Base-by-base conservation (phyloP, 1,140 invertebrate species). In the Papilio helenus region DNA sequence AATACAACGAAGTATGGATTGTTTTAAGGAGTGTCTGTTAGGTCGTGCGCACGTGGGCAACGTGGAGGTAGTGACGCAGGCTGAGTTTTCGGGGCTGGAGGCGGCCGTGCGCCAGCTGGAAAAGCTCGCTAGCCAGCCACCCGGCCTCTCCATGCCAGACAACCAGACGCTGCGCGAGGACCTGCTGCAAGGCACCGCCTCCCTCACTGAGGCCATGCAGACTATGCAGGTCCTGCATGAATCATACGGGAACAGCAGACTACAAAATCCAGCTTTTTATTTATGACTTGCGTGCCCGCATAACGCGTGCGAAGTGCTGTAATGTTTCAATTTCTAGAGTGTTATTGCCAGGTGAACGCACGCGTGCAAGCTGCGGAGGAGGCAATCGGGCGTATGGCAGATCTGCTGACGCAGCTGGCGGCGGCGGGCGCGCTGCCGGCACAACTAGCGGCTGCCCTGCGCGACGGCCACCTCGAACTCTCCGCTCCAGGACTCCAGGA, bases 41-140 rank as follows among this genome's bases (percentile, higher is more conserved):
- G 58, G 58, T 23, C 82, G 42, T 42, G 61, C 76, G 5, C 84
- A 83, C 44, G 81, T 82, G 46, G 79, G 79, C 2, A 90, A 81
- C 80, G 89, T 92, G 46, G 90, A 90, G 12, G 91, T 93, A 29
- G 92, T 93, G 58, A 91, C 91, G 1, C 80, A 82, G 49, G 88
- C 89, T 0, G 82, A 93, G 81, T 92, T 92, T 26, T 83, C 83
- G 3, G 14, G 87, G 3, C 81, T 93, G 72, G 85, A 86, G 76
- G 82, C 76, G 0, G 79, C 82, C 0, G 89, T 93, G 8, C 78
- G 79, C 2, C 78, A 86, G 10, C 80, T 92, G 39, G 46, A 65
- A 73, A 51, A 79, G 0, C 39, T 78, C 9, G 85, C 85, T 2
- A 85, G 79, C 0, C 87, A 88, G 0, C 58, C 83, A 29, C 84